These are phyloP conservation scores for Isichthys henryi DNA, from an alignment of 2,113 vertebrate genomes.

Conservation along the genomic window DNA sequence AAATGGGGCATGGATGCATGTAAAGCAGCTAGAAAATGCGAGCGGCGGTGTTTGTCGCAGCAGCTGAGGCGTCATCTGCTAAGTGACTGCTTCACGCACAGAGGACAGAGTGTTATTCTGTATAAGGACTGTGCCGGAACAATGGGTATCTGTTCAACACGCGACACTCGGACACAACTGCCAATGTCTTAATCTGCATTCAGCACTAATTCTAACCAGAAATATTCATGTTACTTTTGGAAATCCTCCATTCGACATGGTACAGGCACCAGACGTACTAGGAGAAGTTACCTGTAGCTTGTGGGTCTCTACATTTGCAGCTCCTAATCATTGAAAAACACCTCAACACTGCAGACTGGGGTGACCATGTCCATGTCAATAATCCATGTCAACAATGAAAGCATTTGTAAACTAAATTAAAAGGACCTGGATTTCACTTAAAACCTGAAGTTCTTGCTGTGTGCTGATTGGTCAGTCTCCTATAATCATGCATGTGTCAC, in stretches of 20 bases:
- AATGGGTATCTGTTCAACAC: conserved; percentile 16
- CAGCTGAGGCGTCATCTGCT: neutral
- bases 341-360: neutral
- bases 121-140: conserved; percentile 2
- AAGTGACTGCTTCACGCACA: neutral
- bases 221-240: neutral
- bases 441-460: neutral
- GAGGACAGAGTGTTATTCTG: neutral
- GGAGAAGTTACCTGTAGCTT: neutral
- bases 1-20: neutral
- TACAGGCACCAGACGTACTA: neutral
- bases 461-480: neutral
- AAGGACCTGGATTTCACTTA: neutral
- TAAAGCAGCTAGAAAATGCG: neutral
- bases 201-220: neutral
- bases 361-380: too few relatives aligned
- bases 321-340: neutral
- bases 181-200: neutral
- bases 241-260: neutral
- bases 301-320: neutral
- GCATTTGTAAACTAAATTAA: neutral
- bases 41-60: neutral
- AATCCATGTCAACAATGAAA: neutral
- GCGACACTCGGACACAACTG: neutral
- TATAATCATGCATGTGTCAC: neutral